phyloP scores from a whole-genome alignment of 2,888 invertebrate genomes.

The Augiades crinisus region DNA sequence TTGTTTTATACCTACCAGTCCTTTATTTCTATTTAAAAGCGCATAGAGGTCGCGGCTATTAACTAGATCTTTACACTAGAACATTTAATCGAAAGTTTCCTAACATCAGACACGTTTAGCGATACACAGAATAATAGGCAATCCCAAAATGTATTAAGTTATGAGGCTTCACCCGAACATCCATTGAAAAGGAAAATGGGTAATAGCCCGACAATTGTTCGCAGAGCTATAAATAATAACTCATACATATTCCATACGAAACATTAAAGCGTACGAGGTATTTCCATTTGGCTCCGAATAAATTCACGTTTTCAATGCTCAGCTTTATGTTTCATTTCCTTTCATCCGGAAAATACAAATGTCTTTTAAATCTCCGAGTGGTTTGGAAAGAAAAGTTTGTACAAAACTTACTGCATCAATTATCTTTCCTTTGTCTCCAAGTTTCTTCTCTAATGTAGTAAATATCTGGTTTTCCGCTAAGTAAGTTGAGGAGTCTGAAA shows the following conservation, averaged over 20 bases:
- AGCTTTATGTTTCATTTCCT: slow-evolving; percentile 4
- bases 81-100: slow-evolving; percentile 15
- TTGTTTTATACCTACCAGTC: no score
- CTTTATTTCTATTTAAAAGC: no score
- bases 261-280: slow-evolving; percentile 33
- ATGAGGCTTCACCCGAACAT: slow-evolving; percentile 28
- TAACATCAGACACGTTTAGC: slow-evolving; percentile 3
- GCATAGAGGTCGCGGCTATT: no score
- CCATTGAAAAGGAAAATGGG: slow-evolving; percentile 32
- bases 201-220: slow-evolving; percentile 32
- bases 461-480: slow-evolving; percentile 16
- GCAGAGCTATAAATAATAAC: slow-evolving; percentile 34
- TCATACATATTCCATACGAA: slow-evolving; percentile 30
- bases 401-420: slow-evolving; percentile 23
- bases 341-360: slow-evolving; percentile 16
- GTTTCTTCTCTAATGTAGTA: slow-evolving; percentile 13
- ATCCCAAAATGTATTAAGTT: slow-evolving; percentile 22
- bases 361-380: slow-evolving; percentile 20
- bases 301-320: slow-evolving; percentile 4
- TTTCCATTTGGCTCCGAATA: slow-evolving; percentile 30
- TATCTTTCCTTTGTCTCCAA: slow-evolving; percentile 21
- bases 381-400: slow-evolving; percentile 18
- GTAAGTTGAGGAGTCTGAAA: slow-evolving; percentile 10
- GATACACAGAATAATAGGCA: slow-evolving; percentile 14
- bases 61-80: slow-evolving; percentile 4